A percentile compares a stretch with the other conserved stretches of the same genome.
These are phyloP conservation scores for Antrozous pallidus DNA, from an alignment of 2,797 vertebrate genomes.

Conservation along the genomic window DNA sequence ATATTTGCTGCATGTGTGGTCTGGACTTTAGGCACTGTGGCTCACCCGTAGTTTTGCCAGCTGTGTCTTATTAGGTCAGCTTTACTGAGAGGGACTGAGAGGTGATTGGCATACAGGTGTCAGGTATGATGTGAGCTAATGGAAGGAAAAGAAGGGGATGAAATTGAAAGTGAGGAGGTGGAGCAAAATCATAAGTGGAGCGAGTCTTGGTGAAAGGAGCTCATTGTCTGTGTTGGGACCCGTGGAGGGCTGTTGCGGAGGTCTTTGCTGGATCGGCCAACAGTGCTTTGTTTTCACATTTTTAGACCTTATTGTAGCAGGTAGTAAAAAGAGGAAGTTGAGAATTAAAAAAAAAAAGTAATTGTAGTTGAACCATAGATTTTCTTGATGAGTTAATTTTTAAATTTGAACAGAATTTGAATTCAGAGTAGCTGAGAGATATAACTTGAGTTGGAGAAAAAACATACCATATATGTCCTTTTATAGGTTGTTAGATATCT, in stretches of 20 bases:
- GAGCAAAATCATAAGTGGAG: neutral
- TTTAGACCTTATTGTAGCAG: neutral
- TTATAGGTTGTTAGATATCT: constrained; percentile 82
- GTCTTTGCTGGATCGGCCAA: neutral
- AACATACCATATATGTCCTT: neutral
- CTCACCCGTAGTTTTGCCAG: neutral
- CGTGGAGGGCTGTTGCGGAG: neutral
- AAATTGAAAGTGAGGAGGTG: neutral
- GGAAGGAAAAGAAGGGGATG: neutral
- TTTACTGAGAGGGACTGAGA: neutral
- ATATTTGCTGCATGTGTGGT: neutral
- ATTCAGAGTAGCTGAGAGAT: neutral
- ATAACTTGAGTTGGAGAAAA: neutral
- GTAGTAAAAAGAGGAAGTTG: neutral
- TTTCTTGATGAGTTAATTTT: neutral
- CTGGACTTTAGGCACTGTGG: neutral
- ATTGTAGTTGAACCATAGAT: neutral
- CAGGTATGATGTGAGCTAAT: neutral
- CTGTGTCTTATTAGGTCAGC: neutral
- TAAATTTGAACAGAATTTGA: neutral
- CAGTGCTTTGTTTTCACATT: neutral
- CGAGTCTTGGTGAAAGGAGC: neutral
- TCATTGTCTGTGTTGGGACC: neutral
- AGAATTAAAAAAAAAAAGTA: neutral
- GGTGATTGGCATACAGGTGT: neutral